Base-by-base conservation (phyloP, 2,797 vertebrate species). In the Choloepus didactylus region DNA sequence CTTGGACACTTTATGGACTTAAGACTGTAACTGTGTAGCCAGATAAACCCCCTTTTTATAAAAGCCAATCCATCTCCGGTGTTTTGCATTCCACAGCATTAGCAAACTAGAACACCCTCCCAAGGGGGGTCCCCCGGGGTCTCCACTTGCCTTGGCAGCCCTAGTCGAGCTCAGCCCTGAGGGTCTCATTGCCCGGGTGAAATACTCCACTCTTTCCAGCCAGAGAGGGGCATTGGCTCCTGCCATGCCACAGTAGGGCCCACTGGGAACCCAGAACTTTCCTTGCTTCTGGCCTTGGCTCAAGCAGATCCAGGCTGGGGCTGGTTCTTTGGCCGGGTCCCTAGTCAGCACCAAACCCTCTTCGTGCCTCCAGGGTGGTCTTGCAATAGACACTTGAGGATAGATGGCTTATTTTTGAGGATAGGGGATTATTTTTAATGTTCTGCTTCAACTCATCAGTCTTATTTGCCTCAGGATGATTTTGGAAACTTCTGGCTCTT, bases 401-500 rank as follows among this genome's bases (percentile, higher is more conserved):
- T 4, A 59, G 62, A 91, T 19, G 12, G 60, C 49, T 80, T 66
- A 79, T 49, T 85, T 72, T 72, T 85, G 35, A 35, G 35, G 44
- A 56, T 67, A 86, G 41, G 41, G 77, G 83, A 35, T 25, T 75
- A 54, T 76, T 89, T 87, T 62, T 64, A 75, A 56, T 31, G 9
- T 64, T 80, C 27, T 54, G 62, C 73, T 35, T 83, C 16, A 41
- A 5, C 87, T 60, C 9, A 5, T 77, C 62, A 60, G 35, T 75
- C 10, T 59, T 87, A 16, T 59, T 89, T 69, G 38, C 12, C 31
- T 49, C 49, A 6, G 56, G 25, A 14, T 12, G 5, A 66, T 59
- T 91, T 86, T 73, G 69, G 54, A 83, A 89, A 73, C 11, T 29
- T 89, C 49, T 80, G 15, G 49, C 21, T 60, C 19, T 51, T 19